Evolutionary conservation across 2,888 invertebrate genomes (phyloP), one percentile per base, ranked within the genome.

Genomic region (Petrolisthes manimaculis): DNA sequence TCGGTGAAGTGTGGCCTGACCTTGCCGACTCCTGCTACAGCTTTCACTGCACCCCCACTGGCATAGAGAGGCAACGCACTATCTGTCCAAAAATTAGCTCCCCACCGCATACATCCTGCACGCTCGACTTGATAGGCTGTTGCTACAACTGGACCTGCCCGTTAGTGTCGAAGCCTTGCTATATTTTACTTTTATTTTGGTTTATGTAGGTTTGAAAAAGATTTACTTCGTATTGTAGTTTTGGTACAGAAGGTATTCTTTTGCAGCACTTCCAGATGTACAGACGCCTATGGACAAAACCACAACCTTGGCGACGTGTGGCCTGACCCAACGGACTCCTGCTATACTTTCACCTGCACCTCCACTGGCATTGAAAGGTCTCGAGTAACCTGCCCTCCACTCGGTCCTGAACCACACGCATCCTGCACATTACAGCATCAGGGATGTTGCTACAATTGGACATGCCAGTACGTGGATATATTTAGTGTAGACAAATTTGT

Each of bases 281-380:
- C 53, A 12, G 18, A 79, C 79, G 55, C 12, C 37, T 9, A 8
- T 24, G 78, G 78, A 8, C 14, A 14, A n/a, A 8, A 9, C 5
- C 78, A 51, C 21, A 14, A 78, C 9, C 6, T 53, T 12, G 78
- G 78, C 2, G 78, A 78, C 5, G 78, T 78, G 6, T 78, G 78
- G 78, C 37, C 37, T 37, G 78, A 78, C 51, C 78, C 78, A 9
- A 51, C 37, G 8, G 51, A 78, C 53, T 51, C 18, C 37, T 78
- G 78, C 78, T 71, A n/a, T 21, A 71, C 21, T 21, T 21, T 71
- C 71, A 71, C 71, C 71, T 71, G 71, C 71, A 71, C 71, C 21
- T 4, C 14, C n/a, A 71, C 71, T 21, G 71, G 5, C 71, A 71
- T 71, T n/a, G n/a, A 71, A 21, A 71, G 71, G 71, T 71, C 71